A percentile compares a stretch with the other conserved stretches of the same genome.
Evolutionary conservation across 2,888 invertebrate species (phyloP).

Genomic region (Mesorhabditis sp.): DNA sequence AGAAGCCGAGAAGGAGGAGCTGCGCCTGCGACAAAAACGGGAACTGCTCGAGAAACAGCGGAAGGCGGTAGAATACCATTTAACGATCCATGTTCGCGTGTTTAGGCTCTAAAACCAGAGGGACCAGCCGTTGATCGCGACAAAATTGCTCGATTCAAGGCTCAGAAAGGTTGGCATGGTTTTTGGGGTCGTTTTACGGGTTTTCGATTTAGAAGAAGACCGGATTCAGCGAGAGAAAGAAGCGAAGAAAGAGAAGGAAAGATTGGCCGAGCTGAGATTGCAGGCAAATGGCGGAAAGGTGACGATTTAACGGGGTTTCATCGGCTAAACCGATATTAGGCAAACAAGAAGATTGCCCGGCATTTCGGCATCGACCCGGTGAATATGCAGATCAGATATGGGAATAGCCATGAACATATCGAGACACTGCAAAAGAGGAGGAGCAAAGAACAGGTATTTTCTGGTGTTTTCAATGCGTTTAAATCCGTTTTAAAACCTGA

Average conservation of each 20-base stretch:
- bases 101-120: background rate
- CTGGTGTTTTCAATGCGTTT: background rate
- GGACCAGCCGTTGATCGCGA: background rate
- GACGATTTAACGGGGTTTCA: background rate
- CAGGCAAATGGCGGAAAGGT: conserved; percentile 47
- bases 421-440: conserved; percentile 37
- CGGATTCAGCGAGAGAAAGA: conserved; percentile 23
- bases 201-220: conserved; percentile 45
- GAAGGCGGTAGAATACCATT: background rate
- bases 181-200: conserved; percentile 15
- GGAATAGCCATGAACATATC: conserved; percentile 33
- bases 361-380: conserved; percentile 45
- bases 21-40: conserved; percentile 7
- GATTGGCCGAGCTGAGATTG: conserved; percentile 38
- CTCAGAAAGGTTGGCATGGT: conserved; percentile 1
- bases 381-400: conserved; percentile 43
- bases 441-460: conserved; percentile 33
- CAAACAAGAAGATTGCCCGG: conserved; percentile 49
- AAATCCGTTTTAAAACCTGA: background rate
- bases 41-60: background rate
- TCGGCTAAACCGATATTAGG: conserved; percentile 21
- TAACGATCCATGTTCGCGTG: background rate
- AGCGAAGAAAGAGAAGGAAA: conserved; percentile 32
- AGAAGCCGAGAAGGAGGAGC: conserved; percentile 22
- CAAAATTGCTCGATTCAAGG: background rate